Percentiles rank a stretch among this genome's conserved stretches.
These are phyloP conservation scores for Agelas oroides DNA, from an alignment of 37 sponge, comb jelly and placozoan species.

Conservation along the genomic window DNA sequence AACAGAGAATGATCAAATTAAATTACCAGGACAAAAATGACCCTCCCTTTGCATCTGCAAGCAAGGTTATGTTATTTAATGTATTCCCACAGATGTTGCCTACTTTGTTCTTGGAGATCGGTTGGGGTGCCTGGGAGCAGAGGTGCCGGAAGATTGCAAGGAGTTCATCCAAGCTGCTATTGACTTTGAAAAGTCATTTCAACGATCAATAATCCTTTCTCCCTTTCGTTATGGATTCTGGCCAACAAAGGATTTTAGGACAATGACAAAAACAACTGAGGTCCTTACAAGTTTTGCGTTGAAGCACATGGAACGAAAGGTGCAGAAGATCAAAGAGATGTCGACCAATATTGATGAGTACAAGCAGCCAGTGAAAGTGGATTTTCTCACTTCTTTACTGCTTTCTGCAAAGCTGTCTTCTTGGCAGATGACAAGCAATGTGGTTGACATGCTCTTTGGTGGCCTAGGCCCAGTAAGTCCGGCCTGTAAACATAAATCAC, in stretches of 20 bases:
- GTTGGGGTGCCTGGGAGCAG: conserved; percentile 3
- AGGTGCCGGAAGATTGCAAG: not conserved
- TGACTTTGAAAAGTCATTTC: not conserved
- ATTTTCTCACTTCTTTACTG: not conserved
- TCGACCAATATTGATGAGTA: not conserved
- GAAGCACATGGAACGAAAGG: not conserved
- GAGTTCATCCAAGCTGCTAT: not conserved
- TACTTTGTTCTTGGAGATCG: conserved; percentile 22
- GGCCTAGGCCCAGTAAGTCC: too few relatives aligned
- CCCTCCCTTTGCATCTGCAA: too few relatives aligned
- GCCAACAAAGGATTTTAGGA: conserved; percentile 30
- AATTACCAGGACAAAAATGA: too few relatives aligned
- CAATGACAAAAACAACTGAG: not conserved
- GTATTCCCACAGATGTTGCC: not conserved
- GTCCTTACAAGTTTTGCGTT: not conserved
- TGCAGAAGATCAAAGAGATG: conserved; percentile 17
- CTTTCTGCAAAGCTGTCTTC: not conserved
- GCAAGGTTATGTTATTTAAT: not conserved
- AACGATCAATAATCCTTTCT: conserved; percentile 2
- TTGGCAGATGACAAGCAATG: not conserved
- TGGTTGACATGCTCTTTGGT: not conserved
- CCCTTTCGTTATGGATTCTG: conserved; percentile 20
- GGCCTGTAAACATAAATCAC: too few relatives aligned
- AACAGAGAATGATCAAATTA: too few relatives aligned
- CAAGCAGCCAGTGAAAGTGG: conserved; percentile 10